Evolutionary conservation across 2,888 invertebrate species (phyloP), one percentile per base, ranked within the genome.

Genomic region (Sinhomidia bicolor): DNA sequence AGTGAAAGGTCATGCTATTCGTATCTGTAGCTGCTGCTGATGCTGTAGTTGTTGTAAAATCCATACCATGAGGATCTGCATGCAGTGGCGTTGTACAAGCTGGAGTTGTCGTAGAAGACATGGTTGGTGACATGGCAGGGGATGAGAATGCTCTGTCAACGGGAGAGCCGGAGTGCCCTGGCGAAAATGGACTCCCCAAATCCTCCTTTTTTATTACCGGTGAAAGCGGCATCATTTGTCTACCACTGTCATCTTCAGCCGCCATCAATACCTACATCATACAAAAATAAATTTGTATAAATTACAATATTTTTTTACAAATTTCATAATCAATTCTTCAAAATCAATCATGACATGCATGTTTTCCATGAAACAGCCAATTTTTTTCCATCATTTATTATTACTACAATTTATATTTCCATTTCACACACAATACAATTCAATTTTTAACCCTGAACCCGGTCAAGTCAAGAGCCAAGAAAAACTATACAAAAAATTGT

Each of bases 41-140:
- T 36, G 36, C 3, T 2, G 51, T 2, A 65, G 81, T 71, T 7
- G 87, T 88, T 32, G 88, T 84, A 84, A 57, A 88, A 41, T 88
- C 88, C 82, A 86, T 86, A 26, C 65, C n/a, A 17, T 86, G 86
- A 60, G 85, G 60, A 68, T 90, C 90, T 54, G 54, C 17, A 47
- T 89, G 90, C 57, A 91, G 68, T 51, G 89, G 88, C 17, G 90
- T 85, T 41, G 89, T 86, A 32, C 12, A 14, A 3, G 65, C 36
- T 36, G 65, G 4, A 32, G 36, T 68, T 26, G 91, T 90, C 10
- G 89, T 90, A 5, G 90, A 90, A 6, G 89, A 87, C 91, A 90
- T 91, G 20, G 91, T 91, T 44, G 91, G 90, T 26, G 91, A 90
- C 91, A 92, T 92, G 60, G 91, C 90, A 10, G 91, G 92, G 5